Percentiles rank a stretch among this genome's conserved stretches.
These are phyloP conservation scores for Haplochromis vanheusdeni DNA, from an alignment of 2,113 vertebrate species.

Conservation along the genomic window DNA sequence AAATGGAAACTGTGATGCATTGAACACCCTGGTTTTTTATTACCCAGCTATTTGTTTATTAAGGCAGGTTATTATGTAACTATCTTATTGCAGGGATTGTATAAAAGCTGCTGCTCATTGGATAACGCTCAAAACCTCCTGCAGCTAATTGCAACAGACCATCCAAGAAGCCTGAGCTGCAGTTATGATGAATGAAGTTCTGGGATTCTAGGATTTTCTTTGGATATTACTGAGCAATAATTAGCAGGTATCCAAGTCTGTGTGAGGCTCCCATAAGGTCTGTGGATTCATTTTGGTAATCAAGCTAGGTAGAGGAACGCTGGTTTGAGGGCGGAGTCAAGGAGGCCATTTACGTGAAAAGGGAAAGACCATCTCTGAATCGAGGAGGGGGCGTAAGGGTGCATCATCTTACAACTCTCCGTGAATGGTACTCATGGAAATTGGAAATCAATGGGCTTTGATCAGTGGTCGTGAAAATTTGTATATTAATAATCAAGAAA, in stretches of 20 bases:
- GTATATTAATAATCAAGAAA: neutral
- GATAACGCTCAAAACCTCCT: neutral
- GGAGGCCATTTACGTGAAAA: neutral
- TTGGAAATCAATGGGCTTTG: neutral
- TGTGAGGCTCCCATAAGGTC: neutral
- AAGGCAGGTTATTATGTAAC: neutral
- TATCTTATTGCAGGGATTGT: neutral
- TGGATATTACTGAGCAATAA: neutral
- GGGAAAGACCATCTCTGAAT: neutral
- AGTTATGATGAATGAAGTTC: neutral
- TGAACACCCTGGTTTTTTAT: neutral
- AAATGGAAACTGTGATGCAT: neutral
- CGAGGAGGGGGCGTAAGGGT: accelerated
- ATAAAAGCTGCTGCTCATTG: neutral
- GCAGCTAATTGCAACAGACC: neutral
- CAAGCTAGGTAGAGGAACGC: neutral
- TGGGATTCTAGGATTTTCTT: neutral
- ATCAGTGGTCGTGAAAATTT: neutral
- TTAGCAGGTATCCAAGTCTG: neutral
- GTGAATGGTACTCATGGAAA: neutral
- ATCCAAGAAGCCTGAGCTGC: neutral
- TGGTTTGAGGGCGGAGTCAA: neutral
- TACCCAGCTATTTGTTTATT: neutral
- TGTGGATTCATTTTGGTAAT: neutral
- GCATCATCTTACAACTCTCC: neutral